Evolutionary conservation across 1,140 invertebrate genomes (phyloP).

Genomic region (Meloidogyne floridensis): DNA sequence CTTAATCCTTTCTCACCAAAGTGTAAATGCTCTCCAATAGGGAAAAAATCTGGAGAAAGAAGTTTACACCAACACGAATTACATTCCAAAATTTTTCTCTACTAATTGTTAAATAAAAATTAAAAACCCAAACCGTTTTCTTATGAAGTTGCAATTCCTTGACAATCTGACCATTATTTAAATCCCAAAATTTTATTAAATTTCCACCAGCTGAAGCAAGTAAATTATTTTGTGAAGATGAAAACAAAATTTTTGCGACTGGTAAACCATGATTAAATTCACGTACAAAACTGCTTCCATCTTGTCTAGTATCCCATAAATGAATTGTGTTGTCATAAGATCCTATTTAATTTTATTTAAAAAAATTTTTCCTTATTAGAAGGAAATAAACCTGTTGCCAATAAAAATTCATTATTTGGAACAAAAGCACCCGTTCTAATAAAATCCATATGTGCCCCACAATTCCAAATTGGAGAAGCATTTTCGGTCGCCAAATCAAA

Average conservation of each 20-base stretch:
- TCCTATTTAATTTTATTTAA: slow-evolving; percentile 69
- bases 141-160: slow-evolving; percentile 80
- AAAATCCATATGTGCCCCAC: slow-evolving; percentile 28
- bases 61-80: slow-evolving; percentile 72
- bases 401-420: slow-evolving; percentile 34
- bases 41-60: too few species aligned
- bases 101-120: background rate
- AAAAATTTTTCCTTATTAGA: slow-evolving; percentile 4
- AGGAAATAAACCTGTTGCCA: slow-evolving; percentile 44
- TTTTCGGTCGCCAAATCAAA: slow-evolving; percentile 48
- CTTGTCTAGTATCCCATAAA: slow-evolving; percentile 80
- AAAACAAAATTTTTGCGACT: slow-evolving; percentile 83
- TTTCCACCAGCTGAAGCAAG: slow-evolving; percentile 87
- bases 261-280: slow-evolving; percentile 83
- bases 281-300: slow-evolving; percentile 54
- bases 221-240: slow-evolving; percentile 79
- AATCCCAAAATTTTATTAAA: slow-evolving; percentile 90
- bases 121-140: slow-evolving; percentile 77
- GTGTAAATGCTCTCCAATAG: too few species aligned
- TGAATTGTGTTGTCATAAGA: slow-evolving; percentile 89
- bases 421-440: slow-evolving; percentile 42
- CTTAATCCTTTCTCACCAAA: too few species aligned
- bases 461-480: slow-evolving; percentile 28
- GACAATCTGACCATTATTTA: slow-evolving; percentile 79
- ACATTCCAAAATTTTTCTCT: slow-evolving; percentile 66